Percentiles rank a stretch among this genome's conserved stretches.
These are phyloP conservation scores for Odocoileus virginianus DNA, from an alignment of 2,113 vertebrate genomes.

Conservation along the genomic window DNA sequence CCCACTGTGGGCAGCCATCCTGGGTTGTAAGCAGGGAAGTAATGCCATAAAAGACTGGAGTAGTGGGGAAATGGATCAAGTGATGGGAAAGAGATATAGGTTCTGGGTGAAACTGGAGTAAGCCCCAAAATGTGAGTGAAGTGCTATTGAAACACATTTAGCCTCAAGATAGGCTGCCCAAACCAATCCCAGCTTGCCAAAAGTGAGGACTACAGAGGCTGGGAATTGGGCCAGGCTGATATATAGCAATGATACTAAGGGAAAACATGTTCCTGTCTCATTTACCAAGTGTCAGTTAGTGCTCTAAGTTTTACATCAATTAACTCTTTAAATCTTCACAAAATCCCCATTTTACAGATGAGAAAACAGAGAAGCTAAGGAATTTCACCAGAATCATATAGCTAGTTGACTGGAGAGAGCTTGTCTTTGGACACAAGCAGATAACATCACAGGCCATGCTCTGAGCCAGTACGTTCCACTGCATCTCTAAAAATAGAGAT, in stretches of 20 bases:
- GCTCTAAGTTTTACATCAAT: background rate
- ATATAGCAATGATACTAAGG: background rate
- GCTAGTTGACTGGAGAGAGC: background rate
- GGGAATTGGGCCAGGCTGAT: background rate
- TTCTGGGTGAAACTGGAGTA: background rate
- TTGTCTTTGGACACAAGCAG: background rate
- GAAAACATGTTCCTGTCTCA: background rate
- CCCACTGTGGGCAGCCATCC: background rate
- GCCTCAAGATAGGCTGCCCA: background rate
- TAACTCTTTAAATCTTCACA: background rate
- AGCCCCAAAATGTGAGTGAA: background rate
- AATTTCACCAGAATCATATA: background rate
- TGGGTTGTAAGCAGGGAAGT: background rate
- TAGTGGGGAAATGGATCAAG: background rate
- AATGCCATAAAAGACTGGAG: background rate
- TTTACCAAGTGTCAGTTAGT: background rate
- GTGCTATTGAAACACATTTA: background rate
- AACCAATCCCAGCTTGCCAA: background rate
- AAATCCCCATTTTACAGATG: background rate
- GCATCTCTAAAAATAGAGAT: background rate
- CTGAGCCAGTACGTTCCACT: background rate
- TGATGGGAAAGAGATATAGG: background rate
- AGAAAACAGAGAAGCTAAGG: background rate
- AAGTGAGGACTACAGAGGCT: background rate
- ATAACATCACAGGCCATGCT: background rate